Conservation (phyloP, 2,113 vertebrate species). For the Henicopernis longicauda region DNA sequence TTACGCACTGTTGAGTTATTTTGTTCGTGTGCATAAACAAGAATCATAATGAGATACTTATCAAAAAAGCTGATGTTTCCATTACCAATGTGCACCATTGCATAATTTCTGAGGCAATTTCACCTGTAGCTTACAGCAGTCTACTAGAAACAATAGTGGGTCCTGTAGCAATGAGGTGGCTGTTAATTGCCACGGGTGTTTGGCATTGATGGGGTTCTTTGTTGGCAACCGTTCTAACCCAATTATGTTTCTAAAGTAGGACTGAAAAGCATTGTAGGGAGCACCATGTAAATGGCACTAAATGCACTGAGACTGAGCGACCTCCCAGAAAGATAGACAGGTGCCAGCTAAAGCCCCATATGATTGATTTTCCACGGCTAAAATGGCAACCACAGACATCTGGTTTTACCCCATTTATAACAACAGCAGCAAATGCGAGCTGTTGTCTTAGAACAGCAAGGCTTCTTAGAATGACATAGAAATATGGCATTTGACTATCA, state of each 20-base stretch:
- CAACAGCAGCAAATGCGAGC: not conserved
- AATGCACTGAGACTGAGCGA: not conserved
- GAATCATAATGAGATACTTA: not conserved
- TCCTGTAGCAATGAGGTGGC: not conserved
- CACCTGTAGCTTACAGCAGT: not conserved
- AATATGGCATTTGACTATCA: not conserved
- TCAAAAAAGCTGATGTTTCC: not conserved
- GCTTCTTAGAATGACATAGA: not conserved
- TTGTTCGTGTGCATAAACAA: not conserved
- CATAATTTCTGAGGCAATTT: not conserved
- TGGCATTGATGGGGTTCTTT: constrained; percentile 1
- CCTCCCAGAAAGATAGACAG: constrained; percentile 64
- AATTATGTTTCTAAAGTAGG: constrained; percentile 45
- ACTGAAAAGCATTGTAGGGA: constrained; percentile 40
- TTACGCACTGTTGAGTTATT: not conserved
- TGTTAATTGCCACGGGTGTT: not conserved
- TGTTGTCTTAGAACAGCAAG: not conserved
- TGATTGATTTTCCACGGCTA: constrained; percentile 61
- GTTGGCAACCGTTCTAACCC: constrained; percentile 49
- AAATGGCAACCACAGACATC: constrained; percentile 42
- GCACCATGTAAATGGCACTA: constrained; percentile 11
- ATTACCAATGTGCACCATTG: not conserved
- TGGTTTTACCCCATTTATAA: constrained; percentile 8
- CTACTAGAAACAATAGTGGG: constrained; percentile 6
- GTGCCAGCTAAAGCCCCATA: constrained; percentile 60